phyloP scores from a whole-genome alignment of 2,888 invertebrate genomes.

The Hylaea fasciaria region DNA sequence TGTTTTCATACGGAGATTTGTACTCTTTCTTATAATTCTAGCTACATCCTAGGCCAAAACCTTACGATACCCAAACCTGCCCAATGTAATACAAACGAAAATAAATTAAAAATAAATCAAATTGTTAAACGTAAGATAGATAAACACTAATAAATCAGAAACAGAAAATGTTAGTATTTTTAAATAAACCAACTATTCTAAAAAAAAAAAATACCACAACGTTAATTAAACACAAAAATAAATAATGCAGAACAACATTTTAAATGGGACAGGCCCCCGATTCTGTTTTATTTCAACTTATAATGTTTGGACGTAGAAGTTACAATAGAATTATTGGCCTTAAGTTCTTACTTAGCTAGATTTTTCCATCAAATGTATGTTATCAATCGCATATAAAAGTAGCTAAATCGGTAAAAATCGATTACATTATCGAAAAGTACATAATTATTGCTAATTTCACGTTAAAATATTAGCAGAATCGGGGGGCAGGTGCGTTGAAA shows the following conservation, averaged over 20 bases:
- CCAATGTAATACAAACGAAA: slow-evolving; percentile 76
- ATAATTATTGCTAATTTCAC: slow-evolving; percentile 20
- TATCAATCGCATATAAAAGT: slow-evolving; percentile 28
- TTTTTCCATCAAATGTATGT: slow-evolving; percentile 14
- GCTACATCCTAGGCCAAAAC: slow-evolving; percentile 85
- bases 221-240: slow-evolving; percentile 52
- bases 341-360: slow-evolving; percentile 25
- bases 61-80: slow-evolving; percentile 85
- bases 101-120: slow-evolving; percentile 66
- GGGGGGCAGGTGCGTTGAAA: slow-evolving; percentile 66
- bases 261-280: slow-evolving; percentile 47
- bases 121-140: slow-evolving; percentile 67
- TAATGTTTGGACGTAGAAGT: slow-evolving; percentile 28
- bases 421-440: slow-evolving; percentile 7
- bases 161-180: slow-evolving; percentile 69
- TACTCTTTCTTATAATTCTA: slow-evolving; percentile 84
- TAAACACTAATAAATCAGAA: slow-evolving; percentile 68
- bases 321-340: slow-evolving; percentile 21
- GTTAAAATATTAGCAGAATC: slow-evolving; percentile 45
- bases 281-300: slow-evolving; percentile 37
- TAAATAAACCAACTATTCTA: slow-evolving; percentile 77
- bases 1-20: slow-evolving; percentile 79
- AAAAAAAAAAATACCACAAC: slow-evolving; percentile 73
- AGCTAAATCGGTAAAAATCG: slow-evolving; percentile 26
- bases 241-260: slow-evolving; percentile 59